A percentile compares a stretch with the other conserved stretches of the same genome.
Evolutionary conservation across 2,888 invertebrate species (phyloP).

Genomic region (Ligdia adustata): DNA sequence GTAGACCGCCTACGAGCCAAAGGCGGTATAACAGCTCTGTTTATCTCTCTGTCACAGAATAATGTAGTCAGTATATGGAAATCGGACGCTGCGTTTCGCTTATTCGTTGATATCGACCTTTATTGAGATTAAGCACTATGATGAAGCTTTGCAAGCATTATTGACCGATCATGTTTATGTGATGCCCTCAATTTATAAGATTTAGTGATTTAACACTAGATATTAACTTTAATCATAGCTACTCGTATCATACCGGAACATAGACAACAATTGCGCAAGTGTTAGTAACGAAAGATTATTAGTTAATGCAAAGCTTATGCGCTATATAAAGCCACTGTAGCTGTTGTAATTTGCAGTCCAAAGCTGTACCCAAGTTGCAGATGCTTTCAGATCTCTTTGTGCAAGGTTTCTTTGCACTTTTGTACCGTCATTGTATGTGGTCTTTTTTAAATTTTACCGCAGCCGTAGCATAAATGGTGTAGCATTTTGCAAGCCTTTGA

Average conservation of each 20-base stretch:
- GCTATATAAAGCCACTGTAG: slow-evolving; percentile 1
- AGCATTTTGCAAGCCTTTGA: slow-evolving; percentile 38
- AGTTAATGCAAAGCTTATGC: background rate
- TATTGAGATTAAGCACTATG: background rate
- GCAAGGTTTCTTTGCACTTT: slow-evolving; percentile 70
- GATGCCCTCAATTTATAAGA: too few relatives aligned
- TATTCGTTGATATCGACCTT: background rate
- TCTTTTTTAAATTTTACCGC: slow-evolving; percentile 59
- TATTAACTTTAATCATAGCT: too few relatives aligned
- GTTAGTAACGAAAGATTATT: too few relatives aligned
- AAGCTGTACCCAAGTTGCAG: slow-evolving; percentile 74
- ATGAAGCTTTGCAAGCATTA: too few relatives aligned
- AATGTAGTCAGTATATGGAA: slow-evolving; percentile 8
- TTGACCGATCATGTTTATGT: too few relatives aligned
- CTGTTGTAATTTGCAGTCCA: slow-evolving; percentile 71
- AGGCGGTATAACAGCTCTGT: slow-evolving; percentile 54
- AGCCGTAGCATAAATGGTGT: slow-evolving; percentile 49
- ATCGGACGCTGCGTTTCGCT: slow-evolving; percentile 6
- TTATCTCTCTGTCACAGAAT: slow-evolving; percentile 58
- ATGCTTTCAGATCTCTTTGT: slow-evolving; percentile 79
- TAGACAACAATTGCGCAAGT: too few relatives aligned
- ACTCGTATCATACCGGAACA: too few relatives aligned
- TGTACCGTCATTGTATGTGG: slow-evolving; percentile 69
- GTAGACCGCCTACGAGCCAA: slow-evolving; percentile 35
- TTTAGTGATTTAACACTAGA: too few relatives aligned